Conservation (phyloP, 1,140 invertebrate species). For the Radopholus similis region DNA sequence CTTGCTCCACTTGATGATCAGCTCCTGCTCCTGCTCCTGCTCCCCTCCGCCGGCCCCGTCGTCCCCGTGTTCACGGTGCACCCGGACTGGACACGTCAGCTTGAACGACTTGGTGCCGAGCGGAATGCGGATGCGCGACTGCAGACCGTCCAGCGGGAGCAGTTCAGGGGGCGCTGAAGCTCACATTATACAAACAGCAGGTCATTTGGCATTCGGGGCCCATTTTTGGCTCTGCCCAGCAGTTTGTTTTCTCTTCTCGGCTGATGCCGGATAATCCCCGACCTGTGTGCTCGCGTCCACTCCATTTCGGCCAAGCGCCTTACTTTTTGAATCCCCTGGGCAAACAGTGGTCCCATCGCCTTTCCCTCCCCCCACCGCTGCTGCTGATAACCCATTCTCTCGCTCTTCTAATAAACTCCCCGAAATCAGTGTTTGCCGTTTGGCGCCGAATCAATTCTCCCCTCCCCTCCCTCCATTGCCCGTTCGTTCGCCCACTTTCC, state of each 20-base stretch:
- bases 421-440: no score
- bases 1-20: constrained; percentile 32
- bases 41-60: neutral
- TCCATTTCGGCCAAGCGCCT: no score
- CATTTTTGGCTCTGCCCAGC: neutral
- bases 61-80: neutral
- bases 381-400: neutral
- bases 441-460: neutral
- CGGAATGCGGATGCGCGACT: constrained; percentile 22
- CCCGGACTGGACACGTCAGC: constrained; percentile 22
- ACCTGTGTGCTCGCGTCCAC: no score
- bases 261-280: no score
- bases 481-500: neutral
- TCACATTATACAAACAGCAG: neutral
- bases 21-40: constrained; percentile 8
- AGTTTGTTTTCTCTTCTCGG: neutral
- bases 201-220: constrained; percentile 1
- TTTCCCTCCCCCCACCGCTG: neutral
- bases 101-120: constrained; percentile 31
- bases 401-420: neutral
- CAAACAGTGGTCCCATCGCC: neutral
- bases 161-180: constrained; percentile 23
- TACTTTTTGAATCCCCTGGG: constrained; percentile 5
- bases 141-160: constrained; percentile 16
- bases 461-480: neutral